These are phyloP conservation scores for Aproaerema taeniolella DNA, from an alignment of 2,888 invertebrate species.

Conservation along the genomic window DNA sequence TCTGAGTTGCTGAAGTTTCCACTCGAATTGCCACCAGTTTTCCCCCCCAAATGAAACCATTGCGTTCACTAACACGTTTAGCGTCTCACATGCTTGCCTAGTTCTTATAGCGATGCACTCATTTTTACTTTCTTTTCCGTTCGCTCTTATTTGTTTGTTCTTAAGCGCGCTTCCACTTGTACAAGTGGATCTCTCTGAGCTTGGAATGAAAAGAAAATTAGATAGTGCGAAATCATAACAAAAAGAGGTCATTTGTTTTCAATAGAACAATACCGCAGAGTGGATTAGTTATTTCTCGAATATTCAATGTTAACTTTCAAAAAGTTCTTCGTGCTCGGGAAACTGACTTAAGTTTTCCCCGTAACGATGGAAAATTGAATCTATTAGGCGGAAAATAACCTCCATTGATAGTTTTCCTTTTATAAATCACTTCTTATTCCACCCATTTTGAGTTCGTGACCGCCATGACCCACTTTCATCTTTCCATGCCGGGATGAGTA, in stretches of 20 bases:
- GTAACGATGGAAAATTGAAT: no score
- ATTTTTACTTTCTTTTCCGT: constrained; percentile 77
- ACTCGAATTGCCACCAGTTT: constrained; percentile 59
- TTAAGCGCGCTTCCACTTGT: constrained; percentile 32
- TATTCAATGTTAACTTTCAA: constrained; percentile 4
- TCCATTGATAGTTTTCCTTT: no score
- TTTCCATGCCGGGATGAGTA: background rate
- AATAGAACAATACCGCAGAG: constrained; percentile 7
- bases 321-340: background rate
- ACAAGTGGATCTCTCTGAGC: constrained; percentile 7
- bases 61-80: constrained; percentile 54
- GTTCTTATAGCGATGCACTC: constrained; percentile 68
- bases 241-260: constrained; percentile 5
- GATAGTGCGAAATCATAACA: constrained; percentile 5
- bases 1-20: constrained; percentile 51
- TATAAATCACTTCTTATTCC: background rate
- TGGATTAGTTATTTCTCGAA: constrained; percentile 4
- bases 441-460: constrained; percentile 8
- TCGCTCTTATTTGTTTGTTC: constrained; percentile 65
- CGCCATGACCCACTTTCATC: constrained; percentile 7
- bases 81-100: constrained; percentile 61
- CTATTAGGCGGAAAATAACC: no score
- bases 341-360: background rate
- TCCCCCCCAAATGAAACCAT: constrained; percentile 56
- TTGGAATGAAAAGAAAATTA: constrained; percentile 40